Percentiles rank a stretch among this genome's conserved stretches.
Evolutionary conservation across 2,113 vertebrate genomes (phyloP).

Genomic region (Ondatra zibethicus): DNA sequence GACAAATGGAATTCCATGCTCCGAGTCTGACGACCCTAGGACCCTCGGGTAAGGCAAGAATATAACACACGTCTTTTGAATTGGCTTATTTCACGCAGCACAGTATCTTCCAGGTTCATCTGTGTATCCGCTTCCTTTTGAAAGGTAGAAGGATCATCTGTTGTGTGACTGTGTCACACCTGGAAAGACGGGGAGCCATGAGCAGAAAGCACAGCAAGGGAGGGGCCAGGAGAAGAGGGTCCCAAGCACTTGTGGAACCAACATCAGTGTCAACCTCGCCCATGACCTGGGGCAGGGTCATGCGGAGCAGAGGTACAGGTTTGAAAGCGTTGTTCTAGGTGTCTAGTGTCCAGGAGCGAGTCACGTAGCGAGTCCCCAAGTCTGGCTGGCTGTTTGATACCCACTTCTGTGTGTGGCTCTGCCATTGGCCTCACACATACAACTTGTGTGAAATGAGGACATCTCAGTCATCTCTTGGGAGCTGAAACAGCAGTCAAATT

Average conservation of each 20-base stretch:
- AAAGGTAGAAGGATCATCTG: background rate
- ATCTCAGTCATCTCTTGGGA: background rate
- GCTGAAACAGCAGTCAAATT: background rate
- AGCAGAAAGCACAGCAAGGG: background rate
- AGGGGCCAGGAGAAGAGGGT: background rate
- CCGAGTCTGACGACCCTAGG: background rate
- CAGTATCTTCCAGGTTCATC: background rate
- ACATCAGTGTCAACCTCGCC: background rate
- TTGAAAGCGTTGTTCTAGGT: background rate
- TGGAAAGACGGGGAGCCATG: background rate
- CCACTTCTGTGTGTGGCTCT: background rate
- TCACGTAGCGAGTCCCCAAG: background rate
- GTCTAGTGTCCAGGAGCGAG: background rate
- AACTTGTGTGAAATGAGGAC: background rate
- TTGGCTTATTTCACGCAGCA: background rate
- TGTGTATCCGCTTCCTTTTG: background rate
- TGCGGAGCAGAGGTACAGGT: background rate
- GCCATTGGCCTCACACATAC: background rate
- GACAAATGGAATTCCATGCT: background rate
- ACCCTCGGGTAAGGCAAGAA: background rate
- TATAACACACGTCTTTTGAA: background rate
- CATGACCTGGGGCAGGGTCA: background rate
- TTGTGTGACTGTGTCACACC: background rate
- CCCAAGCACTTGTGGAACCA: background rate
- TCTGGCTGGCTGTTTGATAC: background rate